Percentiles rank a stretch among this genome's conserved stretches.
Evolutionary conservation across 1,140 invertebrate genomes (phyloP).

Genomic region (Drosophila ogumai): DNA sequence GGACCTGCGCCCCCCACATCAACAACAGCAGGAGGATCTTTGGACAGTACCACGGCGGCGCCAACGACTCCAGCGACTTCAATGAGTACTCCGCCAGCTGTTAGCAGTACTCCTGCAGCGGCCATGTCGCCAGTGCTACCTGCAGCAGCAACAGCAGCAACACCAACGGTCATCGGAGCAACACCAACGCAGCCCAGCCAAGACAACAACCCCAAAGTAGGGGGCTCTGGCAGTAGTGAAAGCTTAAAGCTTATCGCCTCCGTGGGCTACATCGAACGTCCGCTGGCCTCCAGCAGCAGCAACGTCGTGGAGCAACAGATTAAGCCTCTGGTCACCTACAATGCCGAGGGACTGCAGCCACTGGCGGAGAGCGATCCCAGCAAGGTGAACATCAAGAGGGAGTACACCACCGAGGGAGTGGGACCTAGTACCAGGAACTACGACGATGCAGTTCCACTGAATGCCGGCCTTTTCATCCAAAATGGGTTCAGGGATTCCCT

Average conservation of each 20-base stretch:
- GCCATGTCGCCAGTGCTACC: constrained; percentile 3
- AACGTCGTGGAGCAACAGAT: constrained; percentile 26
- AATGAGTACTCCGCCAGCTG: background rate
- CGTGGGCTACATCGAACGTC: constrained; percentile 55
- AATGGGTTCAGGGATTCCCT: constrained; percentile 57
- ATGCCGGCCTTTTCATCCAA: constrained; percentile 33
- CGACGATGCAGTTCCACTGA: constrained; percentile 13
- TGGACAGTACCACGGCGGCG: constrained; percentile 17
- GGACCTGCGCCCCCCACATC: constrained; percentile 26
- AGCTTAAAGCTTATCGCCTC: constrained; percentile 81
- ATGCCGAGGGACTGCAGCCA: constrained; percentile 52
- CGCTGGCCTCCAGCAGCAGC: constrained; percentile 22
- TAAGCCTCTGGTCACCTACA: constrained; percentile 59
- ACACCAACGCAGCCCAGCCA: constrained; percentile 38
- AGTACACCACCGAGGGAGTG: constrained; percentile 73
- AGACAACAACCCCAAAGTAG: constrained; percentile 66
- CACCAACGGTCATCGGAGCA: constrained; percentile 42
- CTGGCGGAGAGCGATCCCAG: constrained; percentile 67
- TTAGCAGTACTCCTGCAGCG: background rate
- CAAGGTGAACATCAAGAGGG: constrained; percentile 79
- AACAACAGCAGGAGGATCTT: background rate
- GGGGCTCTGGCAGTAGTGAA: constrained; percentile 40
- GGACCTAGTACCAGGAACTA: constrained; percentile 23
- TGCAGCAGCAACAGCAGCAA: constrained; percentile 20
- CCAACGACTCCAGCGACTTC: constrained; percentile 17